phyloP scores from a whole-genome alignment of 2,888 invertebrate species.

The Chrysomela aeneicollis region DNA sequence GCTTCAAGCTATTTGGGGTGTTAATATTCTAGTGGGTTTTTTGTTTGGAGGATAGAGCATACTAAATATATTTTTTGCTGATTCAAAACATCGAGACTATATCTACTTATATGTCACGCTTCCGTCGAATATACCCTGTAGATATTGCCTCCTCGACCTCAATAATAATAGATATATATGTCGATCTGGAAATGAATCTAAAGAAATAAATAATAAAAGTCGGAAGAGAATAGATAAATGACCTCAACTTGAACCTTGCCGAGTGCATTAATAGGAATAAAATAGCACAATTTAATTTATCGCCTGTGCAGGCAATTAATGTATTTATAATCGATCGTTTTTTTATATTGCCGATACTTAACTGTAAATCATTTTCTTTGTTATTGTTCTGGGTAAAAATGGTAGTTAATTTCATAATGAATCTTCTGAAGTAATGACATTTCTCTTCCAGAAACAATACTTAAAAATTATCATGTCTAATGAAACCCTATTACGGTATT shows the following conservation, averaged over 20 bases:
- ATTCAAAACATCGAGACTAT: no score
- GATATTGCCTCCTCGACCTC: not conserved
- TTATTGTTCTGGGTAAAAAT: not conserved
- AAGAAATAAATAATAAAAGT: not conserved
- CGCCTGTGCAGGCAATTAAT: not conserved
- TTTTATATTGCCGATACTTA: not conserved
- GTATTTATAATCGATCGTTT: not conserved
- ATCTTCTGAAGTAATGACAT: no score
- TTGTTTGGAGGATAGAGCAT: no score
- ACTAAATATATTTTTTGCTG: no score
- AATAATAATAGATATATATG: not conserved
- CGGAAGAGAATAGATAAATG: slow-evolving; percentile 2
- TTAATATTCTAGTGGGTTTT: no score
- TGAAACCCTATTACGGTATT: no score
- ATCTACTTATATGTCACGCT: no score
- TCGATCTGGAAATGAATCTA: not conserved
- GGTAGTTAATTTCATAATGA: no score
- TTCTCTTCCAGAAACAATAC: no score
- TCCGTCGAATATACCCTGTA: not conserved
- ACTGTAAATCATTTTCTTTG: not conserved
- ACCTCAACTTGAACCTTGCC: slow-evolving; percentile 7
- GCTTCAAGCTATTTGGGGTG: no score
- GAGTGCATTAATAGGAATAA: not conserved
- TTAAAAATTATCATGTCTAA: no score
- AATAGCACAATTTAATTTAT: not conserved